Base-by-base conservation (phyloP, 2,113 vertebrate species). In the Toxotes chatareus region DNA sequence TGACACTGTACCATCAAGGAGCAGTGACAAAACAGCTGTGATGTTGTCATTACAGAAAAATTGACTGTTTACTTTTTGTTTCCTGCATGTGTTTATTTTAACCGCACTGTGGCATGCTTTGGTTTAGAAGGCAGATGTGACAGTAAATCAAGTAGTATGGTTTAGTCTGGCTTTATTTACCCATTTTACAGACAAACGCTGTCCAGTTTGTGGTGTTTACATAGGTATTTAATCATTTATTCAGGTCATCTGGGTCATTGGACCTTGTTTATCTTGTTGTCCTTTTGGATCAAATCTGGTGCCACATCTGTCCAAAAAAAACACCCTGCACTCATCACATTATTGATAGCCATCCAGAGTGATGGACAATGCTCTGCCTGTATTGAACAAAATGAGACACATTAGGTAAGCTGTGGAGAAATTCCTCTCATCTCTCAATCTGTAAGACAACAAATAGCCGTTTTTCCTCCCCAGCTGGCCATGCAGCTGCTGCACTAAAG, bases 371-470 rank as follows among this genome's bases (percentile, higher is more conserved):
- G 40, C 7, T 51, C 19, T 3, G 36, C n/a, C 34, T 55, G 44
- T 19, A 61, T 51, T 65, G 27, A 82, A 65, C 72, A 68, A 57
- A 83, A 76, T 60, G 34, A 82, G 82, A 73, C 60, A 71, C 32
- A 53, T 84, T 82, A 81, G 46, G 36, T 85, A 91, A 86, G 59
- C 74, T 61, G 67, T 49, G 69, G 75, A 71, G 80, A 79, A 27
- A 79, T 85, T 32, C 59, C 66, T 80, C 70, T 86, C 83, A 78
- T 75, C 72, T 81, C 78, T 64, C 16, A 32, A 60, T 21, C 44
- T 78, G 64, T n/a, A 59, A 85, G 79, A 90, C 76, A 90, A 83
- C 84, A 81, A 87, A 86, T 73, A 74, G 69, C 57, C 27, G 6
- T n/a, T 69, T 49, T 67, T 71, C 55, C 78, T 71, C 67, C 14